phyloP scores from a whole-genome alignment of 2,888 invertebrate genomes.

The Sphecodes monilicornis region DNA sequence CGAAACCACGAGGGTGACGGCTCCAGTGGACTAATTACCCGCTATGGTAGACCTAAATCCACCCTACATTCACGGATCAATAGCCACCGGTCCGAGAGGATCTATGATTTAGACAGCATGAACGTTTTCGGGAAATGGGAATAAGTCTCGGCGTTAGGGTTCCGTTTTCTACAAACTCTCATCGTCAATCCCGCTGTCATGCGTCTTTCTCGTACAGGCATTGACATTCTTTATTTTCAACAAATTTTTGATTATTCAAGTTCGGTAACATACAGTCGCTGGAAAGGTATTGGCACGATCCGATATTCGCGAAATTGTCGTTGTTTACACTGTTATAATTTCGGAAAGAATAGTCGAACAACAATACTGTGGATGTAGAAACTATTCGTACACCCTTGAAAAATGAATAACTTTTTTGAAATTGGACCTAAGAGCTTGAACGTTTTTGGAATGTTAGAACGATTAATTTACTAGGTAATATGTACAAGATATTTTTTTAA shows the following conservation, averaged over 20 bases:
- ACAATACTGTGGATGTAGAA: no score
- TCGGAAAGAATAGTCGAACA: no score
- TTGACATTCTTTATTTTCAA: not conserved
- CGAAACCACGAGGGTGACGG: slow-evolving; percentile 55
- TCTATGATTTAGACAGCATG: slow-evolving; percentile 24
- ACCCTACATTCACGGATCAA: slow-evolving; percentile 47
- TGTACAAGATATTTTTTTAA: no score
- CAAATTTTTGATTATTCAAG: not conserved
- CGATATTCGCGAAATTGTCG: not conserved
- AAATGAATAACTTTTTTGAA: no score
- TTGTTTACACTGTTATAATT: no score
- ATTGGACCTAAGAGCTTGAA: no score
- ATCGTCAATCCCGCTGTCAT: not conserved
- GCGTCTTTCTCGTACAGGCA: not conserved
- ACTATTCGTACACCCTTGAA: no score
- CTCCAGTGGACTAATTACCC: slow-evolving; percentile 63
- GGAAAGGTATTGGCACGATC: not conserved
- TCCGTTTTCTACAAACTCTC: not conserved
- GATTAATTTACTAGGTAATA: no score
- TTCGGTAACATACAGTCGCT: not conserved
- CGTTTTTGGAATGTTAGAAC: no score
- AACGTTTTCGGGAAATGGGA: not conserved
- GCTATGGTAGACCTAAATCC: slow-evolving; percentile 56
- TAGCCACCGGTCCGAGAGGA: slow-evolving; percentile 38
- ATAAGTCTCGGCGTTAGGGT: no score